Conservation (phyloP, 2,888 invertebrate genomes). For the Perithous albicinctus region DNA sequence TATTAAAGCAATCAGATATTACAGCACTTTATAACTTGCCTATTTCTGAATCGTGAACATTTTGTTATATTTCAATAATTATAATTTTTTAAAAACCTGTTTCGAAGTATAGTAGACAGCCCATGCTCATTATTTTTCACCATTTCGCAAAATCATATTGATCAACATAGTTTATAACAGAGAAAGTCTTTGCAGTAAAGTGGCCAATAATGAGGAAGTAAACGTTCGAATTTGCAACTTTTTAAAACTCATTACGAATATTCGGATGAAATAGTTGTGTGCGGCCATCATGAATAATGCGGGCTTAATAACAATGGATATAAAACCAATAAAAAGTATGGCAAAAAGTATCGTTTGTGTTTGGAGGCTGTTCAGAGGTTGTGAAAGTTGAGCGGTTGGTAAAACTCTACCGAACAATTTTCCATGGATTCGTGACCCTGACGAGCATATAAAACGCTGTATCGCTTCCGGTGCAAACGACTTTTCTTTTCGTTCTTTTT, state of each 20-base stretch:
- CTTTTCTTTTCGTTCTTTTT: conserved; percentile 10
- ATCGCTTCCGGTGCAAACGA: conserved; percentile 13
- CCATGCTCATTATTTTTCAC: too few species aligned
- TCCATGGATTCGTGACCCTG: conserved; percentile 36
- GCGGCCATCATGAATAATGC: conserved; percentile 10
- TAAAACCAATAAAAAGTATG: conserved; percentile 26
- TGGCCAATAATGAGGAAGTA: too few species aligned
- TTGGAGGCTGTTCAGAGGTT: not conserved
- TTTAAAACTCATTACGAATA: not conserved
- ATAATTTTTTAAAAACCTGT: too few species aligned
- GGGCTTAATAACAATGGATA: not conserved
- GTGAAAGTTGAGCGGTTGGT: conserved; percentile 45
- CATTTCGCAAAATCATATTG: too few species aligned
- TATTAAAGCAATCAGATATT: too few species aligned
- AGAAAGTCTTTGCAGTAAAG: too few species aligned
- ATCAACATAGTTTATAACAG: too few species aligned
- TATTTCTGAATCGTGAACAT: too few species aligned
- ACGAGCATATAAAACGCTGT: not conserved
- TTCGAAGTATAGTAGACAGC: too few species aligned
- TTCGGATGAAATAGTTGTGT: not conserved
- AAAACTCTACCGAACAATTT: conserved; percentile 38
- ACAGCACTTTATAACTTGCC: too few species aligned
- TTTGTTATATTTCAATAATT: too few species aligned
- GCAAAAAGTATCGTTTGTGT: conserved; percentile 23
- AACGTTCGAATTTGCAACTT: too few species aligned